phyloP scores from a whole-genome alignment of 2,888 invertebrate genomes.

The Brenthis daphne region DNA sequence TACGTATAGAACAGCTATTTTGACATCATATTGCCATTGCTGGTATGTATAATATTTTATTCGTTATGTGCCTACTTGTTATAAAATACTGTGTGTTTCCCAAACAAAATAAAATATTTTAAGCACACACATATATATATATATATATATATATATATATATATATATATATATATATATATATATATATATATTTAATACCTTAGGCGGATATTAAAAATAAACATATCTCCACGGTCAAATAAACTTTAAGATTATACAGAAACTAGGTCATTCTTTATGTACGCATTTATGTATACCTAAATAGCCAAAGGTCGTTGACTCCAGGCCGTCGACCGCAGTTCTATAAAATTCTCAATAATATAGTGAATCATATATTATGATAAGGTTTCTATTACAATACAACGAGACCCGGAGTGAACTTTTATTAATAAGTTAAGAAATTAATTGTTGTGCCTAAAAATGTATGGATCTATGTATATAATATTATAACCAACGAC shows the following conservation, averaged over 20 bases:
- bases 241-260: constrained; percentile 6
- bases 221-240: constrained; percentile 22
- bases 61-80: too few species aligned
- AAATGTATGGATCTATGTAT: too few species aligned
- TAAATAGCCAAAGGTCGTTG: constrained; percentile 38
- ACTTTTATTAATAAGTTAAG: not conserved
- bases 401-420: not conserved
- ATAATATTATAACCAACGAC: not conserved
- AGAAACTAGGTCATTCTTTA: constrained; percentile 21
- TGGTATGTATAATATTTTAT: too few species aligned
- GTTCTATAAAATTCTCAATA: constrained; percentile 31
- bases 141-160: too few species aligned
- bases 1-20: too few species aligned
- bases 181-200: not conserved
- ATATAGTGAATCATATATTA: constrained; percentile 22
- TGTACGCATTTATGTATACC: constrained; percentile 22
- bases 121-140: too few species aligned
- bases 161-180: too few species aligned
- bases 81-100: too few species aligned
- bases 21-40: not conserved
- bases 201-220: constrained; percentile 14
- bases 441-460: too few species aligned
- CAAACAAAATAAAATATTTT: too few species aligned
- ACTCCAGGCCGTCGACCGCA: constrained; percentile 41
- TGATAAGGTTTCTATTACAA: constrained; percentile 23